A percentile compares a stretch with the other conserved stretches of the same genome.
These are phyloP conservation scores for Erethizon dorsatum DNA, from an alignment of 2,797 vertebrate species.

Conservation along the genomic window DNA sequence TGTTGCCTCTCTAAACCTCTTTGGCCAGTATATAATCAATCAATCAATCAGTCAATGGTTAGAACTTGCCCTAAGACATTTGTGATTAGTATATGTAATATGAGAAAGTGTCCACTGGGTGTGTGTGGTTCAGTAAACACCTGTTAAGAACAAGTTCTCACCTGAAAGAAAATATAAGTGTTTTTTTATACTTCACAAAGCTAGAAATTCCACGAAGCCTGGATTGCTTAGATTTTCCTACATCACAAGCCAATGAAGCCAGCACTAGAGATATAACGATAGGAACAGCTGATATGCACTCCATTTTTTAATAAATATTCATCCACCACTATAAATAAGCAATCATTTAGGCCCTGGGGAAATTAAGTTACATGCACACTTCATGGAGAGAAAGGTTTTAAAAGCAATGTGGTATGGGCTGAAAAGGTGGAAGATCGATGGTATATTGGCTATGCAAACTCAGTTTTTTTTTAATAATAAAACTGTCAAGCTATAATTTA, in stretches of 20 bases:
- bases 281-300: background rate
- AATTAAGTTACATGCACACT: background rate
- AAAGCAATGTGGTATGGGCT: background rate
- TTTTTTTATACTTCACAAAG: background rate
- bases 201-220: background rate
- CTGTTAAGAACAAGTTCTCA: background rate
- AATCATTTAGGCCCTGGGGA: background rate
- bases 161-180: background rate
- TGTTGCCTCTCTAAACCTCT: background rate
- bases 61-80: background rate
- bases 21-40: background rate
- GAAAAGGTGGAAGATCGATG: background rate
- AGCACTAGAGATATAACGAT: background rate
- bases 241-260: background rate
- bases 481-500: constrained; percentile 64
- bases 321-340: background rate
- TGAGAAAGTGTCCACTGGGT: background rate
- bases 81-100: background rate
- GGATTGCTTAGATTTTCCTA: background rate
- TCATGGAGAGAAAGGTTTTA: background rate
- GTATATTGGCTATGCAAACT: background rate
- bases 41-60: background rate
- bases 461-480: constrained; percentile 25
- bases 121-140: background rate
- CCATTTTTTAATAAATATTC: background rate